Base-by-base conservation (phyloP, 2,888 invertebrate species). In the Villa cingulata region DNA sequence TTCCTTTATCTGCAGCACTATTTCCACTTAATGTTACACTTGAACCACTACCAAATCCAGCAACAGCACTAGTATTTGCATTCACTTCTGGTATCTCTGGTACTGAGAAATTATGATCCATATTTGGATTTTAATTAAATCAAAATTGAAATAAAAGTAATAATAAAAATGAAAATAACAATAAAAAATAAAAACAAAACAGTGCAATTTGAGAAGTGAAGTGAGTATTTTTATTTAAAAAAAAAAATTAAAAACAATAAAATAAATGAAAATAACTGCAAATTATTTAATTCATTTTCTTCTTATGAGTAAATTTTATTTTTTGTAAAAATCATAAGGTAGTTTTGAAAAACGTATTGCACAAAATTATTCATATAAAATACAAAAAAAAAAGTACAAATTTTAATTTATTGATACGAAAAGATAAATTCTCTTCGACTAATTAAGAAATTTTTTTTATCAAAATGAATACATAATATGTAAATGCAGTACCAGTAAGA, bases 21-120 rank as follows among this genome's bases (percentile, higher is more conserved):
- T 16, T 18, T 27, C 37, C 41, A 46, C 43, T 45, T 39, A 45
- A 45, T 18, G 39, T 42, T n/a, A 45, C 44, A 48, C 44, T 45
- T 42, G n/a, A n/a, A 29, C 43, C 43, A 41, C 45, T 41, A 50
- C 49, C 40, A 23, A 41, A 20, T 39, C 43, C 41, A 43, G 19
- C 39, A 43, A 36, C 37, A 32, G 39, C 29, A 23, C 37, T 48
- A 46, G 44, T 43, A 46, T 40, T 45, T 43, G 46, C 17, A 43
- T 36, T 36, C n/a, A 16, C 16, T 4, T 36, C 16, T 36, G n/a
- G 16, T 12, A 15, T 34, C 12, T 15, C 12, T 15, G n/a, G 6
- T 42, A 43, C 52, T 50, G 71, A 67, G 62, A 66, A 71, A 60
- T 74, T 50, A 51, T 52, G 51, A 54, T 54, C 52, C 52, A 52